Base-by-base conservation (phyloP, 2,888 invertebrate genomes). In the Tuberolachnus salignus region DNA sequence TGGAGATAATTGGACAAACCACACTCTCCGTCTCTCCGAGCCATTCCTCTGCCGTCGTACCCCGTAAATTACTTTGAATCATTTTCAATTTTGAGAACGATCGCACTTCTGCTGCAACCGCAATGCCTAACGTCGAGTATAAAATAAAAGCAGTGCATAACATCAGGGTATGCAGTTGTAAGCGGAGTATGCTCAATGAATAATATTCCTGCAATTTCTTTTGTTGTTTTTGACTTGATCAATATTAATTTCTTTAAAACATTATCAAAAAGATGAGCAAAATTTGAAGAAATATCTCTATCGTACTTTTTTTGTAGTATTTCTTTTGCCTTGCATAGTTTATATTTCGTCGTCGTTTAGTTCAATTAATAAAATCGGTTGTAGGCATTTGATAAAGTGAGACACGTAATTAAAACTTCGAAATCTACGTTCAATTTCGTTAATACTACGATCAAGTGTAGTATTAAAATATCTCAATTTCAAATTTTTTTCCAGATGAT, bases 351-450 rank as follows among this genome's bases (percentile, higher is more conserved):
- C 66, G 13, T 46, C 66, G 19, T 46, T 66, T 66, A 66, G 46
- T 66, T 66, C 10, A 23, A 14, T 46, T 46, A 66, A 66, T 46
- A 16, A 66, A 46, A 49, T 66, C 14, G 46, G 66, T 66, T 66
- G 66, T 66, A 46, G 46, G 46, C 34, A 61, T 61, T 61, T 61
- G n/a, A 61, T 42, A 42, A 61, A 61, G 34, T 61, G 61, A 61
- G n/a, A 34, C 9, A 61, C 61, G 34, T 34, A 61, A 61, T 34
- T 34, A 34, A 61, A 61, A 34, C 34, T 61, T 57, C 13, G n/a
- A 42, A 61, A 61, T 66, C 44, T 44, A 44, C 44, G 44, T 44
- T 44, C 44, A 6, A 44, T 44, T 44, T 44, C 44, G 44, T 9
- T 44, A 44, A 44, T 44, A 9, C 10, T 10, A 44, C 44, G 44